phyloP scores from a whole-genome alignment of 1,140 invertebrate genomes.

The Musca vetustissima region DNA sequence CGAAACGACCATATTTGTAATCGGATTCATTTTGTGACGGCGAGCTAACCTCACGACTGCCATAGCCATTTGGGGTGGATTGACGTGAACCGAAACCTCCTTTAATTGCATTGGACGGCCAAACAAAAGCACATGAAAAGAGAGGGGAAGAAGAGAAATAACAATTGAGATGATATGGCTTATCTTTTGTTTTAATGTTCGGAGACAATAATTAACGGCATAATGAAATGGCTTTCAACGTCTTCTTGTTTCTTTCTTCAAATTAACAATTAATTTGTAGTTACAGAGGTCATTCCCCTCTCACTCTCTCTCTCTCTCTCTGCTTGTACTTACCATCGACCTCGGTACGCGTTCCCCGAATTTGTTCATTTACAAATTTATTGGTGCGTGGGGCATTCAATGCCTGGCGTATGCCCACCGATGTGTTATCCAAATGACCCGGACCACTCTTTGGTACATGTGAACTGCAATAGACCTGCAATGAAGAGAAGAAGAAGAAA shows the following conservation, averaged over 20 bases:
- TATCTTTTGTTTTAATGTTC: too few species aligned
- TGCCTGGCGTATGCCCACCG: constrained; percentile 88
- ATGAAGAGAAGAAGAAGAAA: not conserved
- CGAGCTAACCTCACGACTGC: constrained; percentile 48
- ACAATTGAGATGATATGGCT: not conserved
- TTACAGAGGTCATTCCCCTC: not conserved
- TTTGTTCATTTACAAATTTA: constrained; percentile 89
- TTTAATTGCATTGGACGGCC: constrained; percentile 28
- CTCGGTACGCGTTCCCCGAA: constrained; percentile 77
- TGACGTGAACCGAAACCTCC: constrained; percentile 50
- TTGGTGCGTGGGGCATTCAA: constrained; percentile 85
- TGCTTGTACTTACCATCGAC: constrained; percentile 70
- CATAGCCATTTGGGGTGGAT: constrained; percentile 54
- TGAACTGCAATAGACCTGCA: constrained; percentile 85
- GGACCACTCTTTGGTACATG: constrained; percentile 95
- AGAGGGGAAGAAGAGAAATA: not conserved
- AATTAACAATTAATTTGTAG: not conserved
- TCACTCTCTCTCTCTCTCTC: too few species aligned
- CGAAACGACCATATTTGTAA: constrained; percentile 67
- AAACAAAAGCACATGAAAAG: not conserved
- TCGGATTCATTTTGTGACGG: constrained; percentile 54
- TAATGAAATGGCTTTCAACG: too few species aligned
- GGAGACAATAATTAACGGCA: too few species aligned
- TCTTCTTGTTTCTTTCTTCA: too few species aligned
- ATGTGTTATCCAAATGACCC: constrained; percentile 84